Evolutionary conservation across 2,888 invertebrate species (phyloP), one percentile per base, ranked within the genome.

Genomic region (Diabrotica balteata): DNA sequence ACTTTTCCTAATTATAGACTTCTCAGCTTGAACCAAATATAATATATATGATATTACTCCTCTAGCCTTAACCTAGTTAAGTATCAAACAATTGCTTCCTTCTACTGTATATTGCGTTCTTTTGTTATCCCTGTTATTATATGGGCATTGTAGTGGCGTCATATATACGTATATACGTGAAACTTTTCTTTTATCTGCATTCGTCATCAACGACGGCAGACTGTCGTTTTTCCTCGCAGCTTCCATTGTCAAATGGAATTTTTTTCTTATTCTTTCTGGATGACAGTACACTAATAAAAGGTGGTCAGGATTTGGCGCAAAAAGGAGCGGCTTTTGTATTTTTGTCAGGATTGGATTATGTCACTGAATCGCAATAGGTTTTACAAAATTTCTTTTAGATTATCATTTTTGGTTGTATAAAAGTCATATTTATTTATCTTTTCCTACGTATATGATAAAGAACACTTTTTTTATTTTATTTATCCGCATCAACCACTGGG

Each of bases 51-150:
- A 67, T 72, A 76, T 76, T 76, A 76, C 75, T 76, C 75, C 75
- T 69, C 72, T 68, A 75, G 77, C 76, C 77, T 79, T 75, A 78
- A 74, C 76, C 78, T 80, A 76, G 76, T 79, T 79, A 79, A 79
- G 76, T 77, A 78, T 76, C 79, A 78, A 78, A 82, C 80, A 81
- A 81, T 81, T 81, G 81, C 76, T 74, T 75, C 76, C 76, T 75
- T 75, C 75, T 76, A 77, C 78, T 79, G 78, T 79, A 81, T 82
- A 82, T 82, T 82, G 81, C 80, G 76, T 77, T 76, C 80, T 74
- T 80, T 82, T 82, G 82, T 82, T 78, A 78, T 78, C 74, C 75
- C 76, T 76, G 78, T 80, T 81, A 82, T 82, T 80, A 80, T 78
- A 73, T 77, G 74, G 70, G 80, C 76, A 82, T 82, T 82, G 81